phyloP scores from a whole-genome alignment of 2,113 vertebrate genomes.

The Choloepus hoffmanni region DNA sequence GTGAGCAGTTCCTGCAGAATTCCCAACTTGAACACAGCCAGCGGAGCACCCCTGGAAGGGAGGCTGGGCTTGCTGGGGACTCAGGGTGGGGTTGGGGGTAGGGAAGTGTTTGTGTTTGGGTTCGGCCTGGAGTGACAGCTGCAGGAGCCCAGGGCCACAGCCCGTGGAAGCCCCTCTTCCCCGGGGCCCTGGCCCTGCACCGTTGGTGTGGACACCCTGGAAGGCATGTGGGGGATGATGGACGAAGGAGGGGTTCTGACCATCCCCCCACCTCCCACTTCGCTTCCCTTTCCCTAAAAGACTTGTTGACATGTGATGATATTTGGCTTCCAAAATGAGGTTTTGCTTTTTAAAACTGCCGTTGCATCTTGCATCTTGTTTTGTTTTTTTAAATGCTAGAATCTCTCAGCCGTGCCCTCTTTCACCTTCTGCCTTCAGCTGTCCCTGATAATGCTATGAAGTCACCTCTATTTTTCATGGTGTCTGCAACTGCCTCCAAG shows the following conservation, averaged over 20 bases:
- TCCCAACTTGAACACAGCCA: fast-evolving
- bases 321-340: background rate
- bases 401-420: background rate
- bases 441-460: too few relatives aligned
- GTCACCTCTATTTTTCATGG: background rate
- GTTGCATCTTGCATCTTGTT: background rate
- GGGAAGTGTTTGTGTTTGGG: too few relatives aligned
- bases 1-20: background rate
- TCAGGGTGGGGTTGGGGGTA: background rate
- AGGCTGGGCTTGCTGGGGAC: background rate
- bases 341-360: background rate
- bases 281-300: background rate
- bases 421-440: background rate
- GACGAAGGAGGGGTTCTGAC: background rate
- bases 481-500: background rate
- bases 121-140: background rate
- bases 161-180: background rate
- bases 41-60: background rate
- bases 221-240: background rate
- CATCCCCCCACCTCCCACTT: background rate
- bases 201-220: background rate
- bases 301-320: background rate
- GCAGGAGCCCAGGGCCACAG: fast-evolving
- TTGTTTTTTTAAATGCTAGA: background rate
- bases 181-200: background rate